Conservation (phyloP, 2,888 invertebrate species). For the Palloptera scutellata region DNA sequence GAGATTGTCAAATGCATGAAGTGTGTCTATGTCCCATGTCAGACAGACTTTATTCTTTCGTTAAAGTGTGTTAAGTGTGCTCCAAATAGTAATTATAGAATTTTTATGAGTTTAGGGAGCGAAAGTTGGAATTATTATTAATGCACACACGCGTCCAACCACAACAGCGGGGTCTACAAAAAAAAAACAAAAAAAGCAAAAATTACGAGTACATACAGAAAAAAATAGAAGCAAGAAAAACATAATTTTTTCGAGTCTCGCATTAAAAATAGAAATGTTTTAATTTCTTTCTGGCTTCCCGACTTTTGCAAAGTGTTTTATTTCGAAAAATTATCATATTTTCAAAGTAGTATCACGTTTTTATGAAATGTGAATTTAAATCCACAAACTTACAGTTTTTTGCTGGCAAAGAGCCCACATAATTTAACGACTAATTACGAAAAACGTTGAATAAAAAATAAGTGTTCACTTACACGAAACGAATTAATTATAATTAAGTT, state of each 20-base stretch:
- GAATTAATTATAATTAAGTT: background rate
- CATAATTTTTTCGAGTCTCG: conserved; percentile 14
- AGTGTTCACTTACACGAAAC: too few species aligned
- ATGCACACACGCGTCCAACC: background rate
- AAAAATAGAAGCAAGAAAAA: background rate
- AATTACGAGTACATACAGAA: too few species aligned
- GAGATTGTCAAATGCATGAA: background rate
- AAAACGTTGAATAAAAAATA: background rate
- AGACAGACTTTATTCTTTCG: too few species aligned
- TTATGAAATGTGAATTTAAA: background rate
- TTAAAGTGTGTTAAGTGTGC: too few species aligned
- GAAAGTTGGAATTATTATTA: background rate
- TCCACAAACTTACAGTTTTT: background rate
- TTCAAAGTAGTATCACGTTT: background rate
- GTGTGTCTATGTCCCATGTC: too few species aligned
- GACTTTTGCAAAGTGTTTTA: background rate
- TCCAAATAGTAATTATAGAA: background rate
- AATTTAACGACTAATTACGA: conserved; percentile 15
- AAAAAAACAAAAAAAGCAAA: background rate
- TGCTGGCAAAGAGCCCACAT: background rate
- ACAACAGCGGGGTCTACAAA: background rate
- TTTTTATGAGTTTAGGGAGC: background rate
- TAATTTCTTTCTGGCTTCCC: background rate
- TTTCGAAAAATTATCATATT: background rate
- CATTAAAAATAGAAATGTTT: conserved; percentile 22